A percentile compares a stretch with the other conserved stretches of the same genome.
phyloP scores from a whole-genome alignment of 1,140 invertebrate genomes.

The Zophobas morio region DNA sequence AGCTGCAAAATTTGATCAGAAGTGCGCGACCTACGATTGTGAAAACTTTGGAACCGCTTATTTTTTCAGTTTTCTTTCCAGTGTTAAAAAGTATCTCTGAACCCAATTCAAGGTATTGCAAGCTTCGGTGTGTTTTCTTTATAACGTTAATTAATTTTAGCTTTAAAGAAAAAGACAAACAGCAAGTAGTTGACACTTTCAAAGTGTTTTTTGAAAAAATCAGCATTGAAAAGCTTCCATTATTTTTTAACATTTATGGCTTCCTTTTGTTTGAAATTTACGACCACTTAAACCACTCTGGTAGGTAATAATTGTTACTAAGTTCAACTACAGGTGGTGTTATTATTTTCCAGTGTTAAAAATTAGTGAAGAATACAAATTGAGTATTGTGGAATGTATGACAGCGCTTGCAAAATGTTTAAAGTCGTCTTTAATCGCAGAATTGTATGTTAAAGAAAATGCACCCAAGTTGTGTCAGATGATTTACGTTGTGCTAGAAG shows the following conservation, averaged over 20 bases:
- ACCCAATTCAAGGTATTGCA: slow-evolving; percentile 39
- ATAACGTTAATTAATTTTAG: slow-evolving; percentile 42
- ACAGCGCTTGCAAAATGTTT: slow-evolving; percentile 69
- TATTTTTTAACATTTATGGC: slow-evolving; percentile 62
- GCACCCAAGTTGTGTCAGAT: slow-evolving; percentile 72
- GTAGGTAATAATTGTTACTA: slow-evolving; percentile 35
- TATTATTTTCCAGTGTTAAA: slow-evolving; percentile 61
- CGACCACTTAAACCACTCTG: slow-evolving; percentile 51
- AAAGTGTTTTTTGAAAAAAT: slow-evolving; percentile 57
- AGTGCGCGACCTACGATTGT: slow-evolving; percentile 25
- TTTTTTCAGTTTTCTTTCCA: slow-evolving; percentile 51
- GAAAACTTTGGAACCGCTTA: slow-evolving; percentile 32
- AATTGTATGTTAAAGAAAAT: slow-evolving; percentile 70
- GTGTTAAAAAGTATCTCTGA: slow-evolving; percentile 49
- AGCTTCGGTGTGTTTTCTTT: background rate
- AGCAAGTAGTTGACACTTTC: slow-evolving; percentile 55
- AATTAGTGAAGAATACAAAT: slow-evolving; percentile 75
- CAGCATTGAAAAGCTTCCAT: slow-evolving; percentile 45
- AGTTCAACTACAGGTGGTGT: background rate
- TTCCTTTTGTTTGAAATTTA: slow-evolving; percentile 65
- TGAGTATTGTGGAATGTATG: slow-evolving; percentile 71
- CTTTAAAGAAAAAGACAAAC: slow-evolving; percentile 53
- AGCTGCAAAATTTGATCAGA: slow-evolving; percentile 30
- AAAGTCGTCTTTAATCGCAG: slow-evolving; percentile 67
- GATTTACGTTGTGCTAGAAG: slow-evolving; percentile 72